Conservation (phyloP, 2,888 invertebrate species). For the Willowsia nigromaculata region DNA sequence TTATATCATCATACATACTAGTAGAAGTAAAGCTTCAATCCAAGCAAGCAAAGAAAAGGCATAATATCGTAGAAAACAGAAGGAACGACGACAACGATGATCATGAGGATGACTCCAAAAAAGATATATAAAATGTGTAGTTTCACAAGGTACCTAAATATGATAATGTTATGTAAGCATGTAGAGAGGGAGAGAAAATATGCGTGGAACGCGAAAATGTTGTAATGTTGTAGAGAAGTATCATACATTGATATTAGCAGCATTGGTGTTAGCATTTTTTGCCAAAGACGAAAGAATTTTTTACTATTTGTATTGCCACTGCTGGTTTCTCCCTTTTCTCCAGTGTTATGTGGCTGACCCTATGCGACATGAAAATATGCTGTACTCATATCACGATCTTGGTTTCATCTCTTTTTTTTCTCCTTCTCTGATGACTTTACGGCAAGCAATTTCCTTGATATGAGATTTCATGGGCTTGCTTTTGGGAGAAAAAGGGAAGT, state of each 20-base stretch:
- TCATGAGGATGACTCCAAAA: neutral
- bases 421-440: slow-evolving; percentile 68
- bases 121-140: neutral
- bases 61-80: slow-evolving; percentile 22
- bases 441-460: slow-evolving; percentile 69
- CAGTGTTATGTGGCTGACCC: slow-evolving; percentile 53
- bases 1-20: slow-evolving; percentile 57
- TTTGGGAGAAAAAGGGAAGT: neutral
- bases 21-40: slow-evolving; percentile 11
- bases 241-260: slow-evolving; percentile 7
- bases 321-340: neutral
- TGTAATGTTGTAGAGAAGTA: slow-evolving; percentile 16
- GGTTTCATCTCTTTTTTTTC: slow-evolving; percentile 53
- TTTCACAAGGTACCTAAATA: neutral
- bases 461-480: slow-evolving; percentile 62
- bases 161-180: slow-evolving; percentile 14
- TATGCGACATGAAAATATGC: slow-evolving; percentile 70
- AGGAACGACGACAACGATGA: neutral
- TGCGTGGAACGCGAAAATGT: slow-evolving; percentile 31
- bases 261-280: neutral
- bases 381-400: slow-evolving; percentile 70
- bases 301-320: neutral
- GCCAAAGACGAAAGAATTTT: neutral
- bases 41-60: neutral
- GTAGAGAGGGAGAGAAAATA: slow-evolving; percentile 6